These are phyloP conservation scores for Seira musarum DNA, from an alignment of 2,888 invertebrate species.

Conservation along the genomic window DNA sequence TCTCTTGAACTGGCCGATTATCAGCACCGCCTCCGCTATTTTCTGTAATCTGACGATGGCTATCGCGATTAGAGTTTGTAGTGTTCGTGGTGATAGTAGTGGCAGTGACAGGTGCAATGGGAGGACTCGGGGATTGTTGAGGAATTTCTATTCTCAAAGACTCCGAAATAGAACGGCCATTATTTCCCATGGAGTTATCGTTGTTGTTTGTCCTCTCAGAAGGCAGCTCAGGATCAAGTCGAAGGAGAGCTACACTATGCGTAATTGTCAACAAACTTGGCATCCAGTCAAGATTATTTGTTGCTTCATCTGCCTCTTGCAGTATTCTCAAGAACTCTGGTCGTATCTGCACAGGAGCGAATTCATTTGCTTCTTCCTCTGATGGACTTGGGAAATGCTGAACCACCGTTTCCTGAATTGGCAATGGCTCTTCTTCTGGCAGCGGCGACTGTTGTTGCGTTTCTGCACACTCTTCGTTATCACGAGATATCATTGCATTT, in stretches of 20 bases:
- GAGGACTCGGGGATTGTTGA: conserved; percentile 41
- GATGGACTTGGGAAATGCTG: conserved; percentile 46
- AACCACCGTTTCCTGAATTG: conserved; percentile 44
- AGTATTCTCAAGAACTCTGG: conserved; percentile 47
- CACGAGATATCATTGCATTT: conserved; percentile 1
- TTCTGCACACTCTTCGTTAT: neutral
- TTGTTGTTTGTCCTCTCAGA: conserved; percentile 10
- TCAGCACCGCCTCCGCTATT: neutral
- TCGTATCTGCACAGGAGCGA: conserved; percentile 47
- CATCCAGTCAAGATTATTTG: conserved; percentile 56
- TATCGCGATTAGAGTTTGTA: neutral
- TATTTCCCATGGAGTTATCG: neutral
- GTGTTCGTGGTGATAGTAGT: conserved; percentile 6
- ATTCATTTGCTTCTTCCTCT: conserved; percentile 49
- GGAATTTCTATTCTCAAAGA: conserved; percentile 49
- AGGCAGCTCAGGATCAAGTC: conserved; percentile 53
- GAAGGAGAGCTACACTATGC: conserved; percentile 53
- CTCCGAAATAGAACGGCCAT: conserved; percentile 28
- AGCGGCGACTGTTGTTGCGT: neutral
- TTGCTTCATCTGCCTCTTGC: conserved; percentile 52
- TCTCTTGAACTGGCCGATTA: neutral
- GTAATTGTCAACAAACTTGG: conserved; percentile 52
- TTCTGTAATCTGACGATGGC: neutral
- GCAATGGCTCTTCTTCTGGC: conserved; percentile 31
- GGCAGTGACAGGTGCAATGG: conserved; percentile 22